phyloP scores from a whole-genome alignment of 2,797 vertebrate species.

The Gadopsis bispinosus region DNA sequence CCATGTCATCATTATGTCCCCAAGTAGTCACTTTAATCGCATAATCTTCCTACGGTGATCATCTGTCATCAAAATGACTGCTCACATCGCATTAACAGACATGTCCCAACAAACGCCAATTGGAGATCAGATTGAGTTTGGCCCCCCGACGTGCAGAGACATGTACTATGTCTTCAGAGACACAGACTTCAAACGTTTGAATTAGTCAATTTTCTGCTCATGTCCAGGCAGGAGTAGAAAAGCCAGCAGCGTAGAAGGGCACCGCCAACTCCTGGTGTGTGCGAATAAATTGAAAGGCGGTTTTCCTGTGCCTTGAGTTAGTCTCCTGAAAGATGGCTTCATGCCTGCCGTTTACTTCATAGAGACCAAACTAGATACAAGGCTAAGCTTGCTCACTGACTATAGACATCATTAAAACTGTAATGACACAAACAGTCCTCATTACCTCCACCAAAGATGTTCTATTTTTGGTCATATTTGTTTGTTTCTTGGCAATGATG shows the following conservation, averaged over 20 bases:
- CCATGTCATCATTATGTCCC: not conserved
- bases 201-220: constrained; percentile 33
- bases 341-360: not conserved
- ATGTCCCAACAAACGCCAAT: constrained; percentile 6
- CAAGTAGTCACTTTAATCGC: not conserved
- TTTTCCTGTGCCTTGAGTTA: constrained; percentile 24
- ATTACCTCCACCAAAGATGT: not conserved
- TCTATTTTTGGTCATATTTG: not conserved
- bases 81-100: not conserved
- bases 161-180: not conserved
- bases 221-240: constrained; percentile 27
- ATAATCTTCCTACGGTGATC: not conserved
- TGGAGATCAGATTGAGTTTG: constrained; percentile 3
- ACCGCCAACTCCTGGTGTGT: constrained; percentile 13
- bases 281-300: constrained; percentile 33
- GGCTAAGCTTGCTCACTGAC: not conserved
- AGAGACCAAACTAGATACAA: constrained; percentile 7
- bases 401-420: not conserved
- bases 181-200: constrained; percentile 17
- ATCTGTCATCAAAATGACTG: not conserved
- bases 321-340: constrained; percentile 4
- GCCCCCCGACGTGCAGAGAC: not conserved
- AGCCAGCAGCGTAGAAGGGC: constrained; percentile 19
- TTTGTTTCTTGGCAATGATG: not conserved
- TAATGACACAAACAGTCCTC: not conserved